Evolutionary conservation across 1,140 invertebrate species (phyloP).

Genomic region (Xylocopa sonorina): DNA sequence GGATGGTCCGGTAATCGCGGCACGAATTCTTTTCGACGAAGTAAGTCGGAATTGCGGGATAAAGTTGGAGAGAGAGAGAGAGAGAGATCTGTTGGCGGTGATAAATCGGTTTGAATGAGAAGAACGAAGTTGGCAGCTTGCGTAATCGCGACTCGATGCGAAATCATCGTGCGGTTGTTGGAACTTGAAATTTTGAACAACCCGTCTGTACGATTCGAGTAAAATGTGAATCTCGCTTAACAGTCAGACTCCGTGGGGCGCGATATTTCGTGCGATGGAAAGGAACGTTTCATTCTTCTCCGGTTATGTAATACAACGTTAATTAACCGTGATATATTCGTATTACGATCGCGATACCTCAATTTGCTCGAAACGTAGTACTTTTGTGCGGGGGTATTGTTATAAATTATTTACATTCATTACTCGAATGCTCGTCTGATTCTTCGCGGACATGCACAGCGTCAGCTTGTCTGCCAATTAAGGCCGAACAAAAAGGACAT

Average conservation of each 20-base stretch:
- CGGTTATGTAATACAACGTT: too few relatives aligned
- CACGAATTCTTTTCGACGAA: background rate
- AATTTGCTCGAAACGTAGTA: background rate
- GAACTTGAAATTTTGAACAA: too few relatives aligned
- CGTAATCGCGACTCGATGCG: too few relatives aligned
- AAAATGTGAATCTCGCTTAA: too few relatives aligned
- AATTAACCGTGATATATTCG: background rate
- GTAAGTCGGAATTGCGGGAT: conserved; percentile 5
- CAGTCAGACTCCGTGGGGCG: too few relatives aligned
- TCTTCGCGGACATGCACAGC: background rate
- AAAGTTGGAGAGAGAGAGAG: background rate
- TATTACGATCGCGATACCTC: too few relatives aligned
- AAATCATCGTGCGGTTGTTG: too few relatives aligned
- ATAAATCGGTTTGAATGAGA: background rate
- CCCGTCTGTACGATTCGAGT: too few relatives aligned
- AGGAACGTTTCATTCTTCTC: too few relatives aligned
- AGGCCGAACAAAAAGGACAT: conserved; percentile 34
- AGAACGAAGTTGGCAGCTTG: too few relatives aligned
- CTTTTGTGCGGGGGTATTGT: background rate
- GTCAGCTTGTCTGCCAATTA: conserved; percentile 39
- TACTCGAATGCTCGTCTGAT: background rate
- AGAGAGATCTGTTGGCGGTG: background rate
- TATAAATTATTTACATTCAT: conserved; percentile 7
- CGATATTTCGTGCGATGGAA: too few relatives aligned
- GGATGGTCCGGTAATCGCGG: background rate